A percentile compares a stretch with the other conserved stretches of the same genome.
These are phyloP conservation scores for Nasua narica DNA, from an alignment of 2,797 vertebrate genomes.

Conservation along the genomic window DNA sequence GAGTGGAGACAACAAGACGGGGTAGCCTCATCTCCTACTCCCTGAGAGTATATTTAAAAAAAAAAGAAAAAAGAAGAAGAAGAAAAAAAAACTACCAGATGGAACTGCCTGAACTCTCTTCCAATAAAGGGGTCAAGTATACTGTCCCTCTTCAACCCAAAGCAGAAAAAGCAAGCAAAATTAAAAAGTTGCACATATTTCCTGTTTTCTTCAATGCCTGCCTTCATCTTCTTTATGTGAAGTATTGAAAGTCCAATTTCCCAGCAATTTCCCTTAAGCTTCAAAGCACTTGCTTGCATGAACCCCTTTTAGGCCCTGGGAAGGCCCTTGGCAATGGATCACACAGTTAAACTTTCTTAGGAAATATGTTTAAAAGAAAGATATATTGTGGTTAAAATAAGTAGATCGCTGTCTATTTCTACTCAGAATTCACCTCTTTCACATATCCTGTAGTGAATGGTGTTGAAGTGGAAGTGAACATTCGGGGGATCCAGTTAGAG, in stretches of 20 bases:
- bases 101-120: conserved; percentile 34
- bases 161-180: not conserved
- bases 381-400: not conserved
- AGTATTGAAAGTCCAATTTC: not conserved
- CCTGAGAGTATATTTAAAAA: not conserved
- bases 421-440: not conserved
- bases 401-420: not conserved
- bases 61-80: not conserved
- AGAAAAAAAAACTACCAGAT: not conserved
- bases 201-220: not conserved
- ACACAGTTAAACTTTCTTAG: not conserved
- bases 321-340: not conserved
- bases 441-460: not conserved
- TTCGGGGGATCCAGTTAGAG: not conserved
- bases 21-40: not conserved
- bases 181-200: not conserved
- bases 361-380: not conserved
- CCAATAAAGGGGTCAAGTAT: conserved; percentile 12
- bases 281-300: not conserved
- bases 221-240: not conserved
- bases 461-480: not conserved
- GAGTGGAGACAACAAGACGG: not conserved
- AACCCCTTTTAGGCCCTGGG: not conserved
- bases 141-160: not conserved
- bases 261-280: not conserved